Evolutionary conservation across 2,888 invertebrate genomes (phyloP), one percentile per base, ranked within the genome.

Genomic region (Carcina quercana): DNA sequence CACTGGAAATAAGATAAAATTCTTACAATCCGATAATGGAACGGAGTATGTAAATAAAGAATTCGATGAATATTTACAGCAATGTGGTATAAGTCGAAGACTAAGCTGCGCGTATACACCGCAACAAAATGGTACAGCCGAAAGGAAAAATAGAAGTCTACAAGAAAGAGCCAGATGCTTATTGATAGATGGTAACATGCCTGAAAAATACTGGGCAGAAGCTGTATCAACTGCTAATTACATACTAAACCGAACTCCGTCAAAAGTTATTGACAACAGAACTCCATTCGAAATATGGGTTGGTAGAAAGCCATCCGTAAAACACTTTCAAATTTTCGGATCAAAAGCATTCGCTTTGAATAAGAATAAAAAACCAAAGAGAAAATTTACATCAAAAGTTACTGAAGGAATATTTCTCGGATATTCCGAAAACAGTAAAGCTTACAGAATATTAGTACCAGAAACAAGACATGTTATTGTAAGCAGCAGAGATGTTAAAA

Each of bases 271-370:
- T 2, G 7, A 34, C 2, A 21, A 24, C 3, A 11, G 26, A 21
- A 28, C 35, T 2, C 37, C 36, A 3, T 35, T 19, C 15, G 25
- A 29, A 38, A 29, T 13, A 28, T 37, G 34, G 37, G 15, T 14
- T 4, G 30, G 30, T 2, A 20, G 25, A 8, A 34, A 13, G 10
- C 38, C 38, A 17, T 26, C 15, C 12, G 17, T 22, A 15, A 29
- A 29, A 8, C 32, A 42, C 11, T 19, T 42, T 4, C 10, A 39
- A 4, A 10, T 35, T 11, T 42, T 42, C 30, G 38, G 38, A 15
- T 20, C 15, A 11, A 34, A 38, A 27, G 28, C 28, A 2, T 40
- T 33, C 14, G 14, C 32, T 17, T 13, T 35, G 13, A 32, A 28
- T 5, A 39, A 38, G 28, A 28, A 21, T 13, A 27, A 13, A 20